These are phyloP conservation scores for Aethina tumida DNA, from an alignment of 1,140 invertebrate species.

Conservation along the genomic window DNA sequence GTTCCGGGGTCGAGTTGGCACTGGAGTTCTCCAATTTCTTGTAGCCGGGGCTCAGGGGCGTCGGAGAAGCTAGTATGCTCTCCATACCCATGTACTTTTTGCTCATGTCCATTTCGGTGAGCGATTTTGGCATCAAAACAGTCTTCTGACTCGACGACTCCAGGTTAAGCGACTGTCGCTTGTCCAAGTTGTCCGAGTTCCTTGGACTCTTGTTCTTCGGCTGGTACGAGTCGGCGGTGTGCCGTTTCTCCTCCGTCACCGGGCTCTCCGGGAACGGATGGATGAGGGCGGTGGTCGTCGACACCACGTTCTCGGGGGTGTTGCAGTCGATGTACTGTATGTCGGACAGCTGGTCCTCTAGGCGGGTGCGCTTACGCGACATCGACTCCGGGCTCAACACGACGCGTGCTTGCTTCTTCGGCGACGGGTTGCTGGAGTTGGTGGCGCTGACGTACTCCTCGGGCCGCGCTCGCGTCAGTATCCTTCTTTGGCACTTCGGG, in stretches of 20 bases:
- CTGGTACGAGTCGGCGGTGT: slow-evolving; percentile 17
- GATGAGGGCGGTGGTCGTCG: slow-evolving; percentile 26
- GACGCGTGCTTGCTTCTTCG: slow-evolving; percentile 44
- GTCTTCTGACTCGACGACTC: slow-evolving; percentile 14
- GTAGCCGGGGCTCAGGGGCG: slow-evolving; percentile 30
- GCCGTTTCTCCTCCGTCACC: slow-evolving; percentile 6
- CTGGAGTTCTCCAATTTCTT: slow-evolving; percentile 29
- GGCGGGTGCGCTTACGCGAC: slow-evolving; percentile 44
- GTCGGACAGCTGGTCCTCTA: slow-evolving; percentile 51
- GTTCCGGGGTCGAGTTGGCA: slow-evolving; percentile 27
- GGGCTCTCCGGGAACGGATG: slow-evolving; percentile 21
- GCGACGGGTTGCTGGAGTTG: slow-evolving; percentile 44
- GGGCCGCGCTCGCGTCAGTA: slow-evolving; percentile 36
- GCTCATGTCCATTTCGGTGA: slow-evolving; percentile 26
- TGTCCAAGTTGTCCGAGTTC: slow-evolving; percentile 28
- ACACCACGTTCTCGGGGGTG: slow-evolving; percentile 41
- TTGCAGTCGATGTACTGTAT: slow-evolving; percentile 55
- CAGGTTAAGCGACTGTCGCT: slow-evolving; percentile 28
- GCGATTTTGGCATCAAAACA: slow-evolving; percentile 17
- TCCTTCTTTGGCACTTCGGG: slow-evolving; percentile 25
- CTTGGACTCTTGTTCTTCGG: slow-evolving; percentile 34
- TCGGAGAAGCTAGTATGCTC: slow-evolving; percentile 22
- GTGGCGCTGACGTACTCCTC: slow-evolving; percentile 40
- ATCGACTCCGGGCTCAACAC: slow-evolving; percentile 36
- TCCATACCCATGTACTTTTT: slow-evolving; percentile 15